Percentiles rank a stretch among this genome's conserved stretches.
Conservation (phyloP, 2,888 invertebrate species). For the Dorcus parallelipipedus region DNA sequence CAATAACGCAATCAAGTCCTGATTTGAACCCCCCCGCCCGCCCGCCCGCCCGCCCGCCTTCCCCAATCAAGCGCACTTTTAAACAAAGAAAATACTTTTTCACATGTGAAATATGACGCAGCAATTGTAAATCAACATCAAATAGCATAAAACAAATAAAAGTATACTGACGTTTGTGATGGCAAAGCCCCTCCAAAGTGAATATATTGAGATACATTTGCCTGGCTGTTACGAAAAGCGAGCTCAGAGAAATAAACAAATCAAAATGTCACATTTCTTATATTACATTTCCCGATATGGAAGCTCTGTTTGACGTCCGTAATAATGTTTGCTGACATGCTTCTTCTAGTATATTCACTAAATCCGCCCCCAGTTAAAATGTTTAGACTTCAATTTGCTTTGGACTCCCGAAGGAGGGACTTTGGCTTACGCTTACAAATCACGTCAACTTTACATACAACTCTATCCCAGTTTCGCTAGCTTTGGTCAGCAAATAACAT, state of each 20-base stretch:
- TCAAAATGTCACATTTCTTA: conserved; percentile 44
- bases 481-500: too few species aligned
- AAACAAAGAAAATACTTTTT: too few species aligned
- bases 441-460: conserved; percentile 28
- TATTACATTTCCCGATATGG: conserved; percentile 41
- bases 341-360: conserved; percentile 33
- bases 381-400: conserved; percentile 47
- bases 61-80: too few species aligned
- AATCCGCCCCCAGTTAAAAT: conserved; percentile 43
- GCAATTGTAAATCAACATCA: not conserved
- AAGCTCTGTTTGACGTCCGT: conserved; percentile 42
- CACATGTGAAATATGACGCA: too few species aligned
- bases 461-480: too few species aligned
- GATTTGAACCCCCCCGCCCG: too few species aligned
- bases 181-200: conserved; percentile 27
- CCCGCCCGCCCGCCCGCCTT: too few species aligned
- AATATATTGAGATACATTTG: conserved; percentile 22
- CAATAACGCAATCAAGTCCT: too few species aligned
- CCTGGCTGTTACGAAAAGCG: conserved; percentile 20
- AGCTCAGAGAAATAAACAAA: conserved; percentile 38
- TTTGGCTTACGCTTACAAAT: conserved; percentile 41
- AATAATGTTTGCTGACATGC: conserved; percentile 42
- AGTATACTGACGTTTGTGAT: not conserved
- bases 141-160: not conserved
- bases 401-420: conserved; percentile 33